phyloP scores from a whole-genome alignment of 2,797 vertebrate species.

The Danio albolineatus region DNA sequence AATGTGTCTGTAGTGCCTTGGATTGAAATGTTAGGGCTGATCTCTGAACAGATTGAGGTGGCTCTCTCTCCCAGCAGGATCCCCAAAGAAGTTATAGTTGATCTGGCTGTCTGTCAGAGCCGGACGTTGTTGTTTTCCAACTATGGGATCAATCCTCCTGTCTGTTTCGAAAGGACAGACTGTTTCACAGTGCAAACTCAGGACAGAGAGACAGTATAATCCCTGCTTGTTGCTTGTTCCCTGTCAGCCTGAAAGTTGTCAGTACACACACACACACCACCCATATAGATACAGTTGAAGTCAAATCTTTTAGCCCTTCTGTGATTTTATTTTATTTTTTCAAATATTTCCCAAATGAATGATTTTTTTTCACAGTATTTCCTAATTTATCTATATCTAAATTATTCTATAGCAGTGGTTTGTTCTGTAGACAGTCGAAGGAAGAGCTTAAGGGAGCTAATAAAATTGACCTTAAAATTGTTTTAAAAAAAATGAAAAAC shows the following conservation, averaged over 20 bases:
- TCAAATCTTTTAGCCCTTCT: too few relatives aligned
- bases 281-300: too few relatives aligned
- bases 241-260: slow-evolving; percentile 70
- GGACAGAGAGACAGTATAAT: slow-evolving; percentile 64
- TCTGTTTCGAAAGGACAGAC: slow-evolving; percentile 68
- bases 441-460: too few relatives aligned
- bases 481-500: too few relatives aligned
- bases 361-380: too few relatives aligned
- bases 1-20: not conserved
- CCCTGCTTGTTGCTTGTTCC: slow-evolving; percentile 70
- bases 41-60: slow-evolving; percentile 63
- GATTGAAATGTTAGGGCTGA: not conserved
- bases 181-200: slow-evolving; percentile 66
- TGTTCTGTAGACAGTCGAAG: too few relatives aligned
- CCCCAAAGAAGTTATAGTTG: slow-evolving; percentile 72
- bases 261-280: too few relatives aligned
- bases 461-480: too few relatives aligned
- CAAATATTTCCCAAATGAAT: too few relatives aligned
- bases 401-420: too few relatives aligned
- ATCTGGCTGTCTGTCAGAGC: slow-evolving; percentile 73
- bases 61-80: slow-evolving; percentile 66
- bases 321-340: too few relatives aligned
- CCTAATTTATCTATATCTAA: too few relatives aligned
- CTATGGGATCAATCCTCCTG: slow-evolving; percentile 72
- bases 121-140: slow-evolving; percentile 59